A percentile compares a stretch with the other conserved stretches of the same genome.
These are phyloP conservation scores for Holcopasites calliopsidis DNA, from an alignment of 1,140 invertebrate genomes.

Conservation along the genomic window DNA sequence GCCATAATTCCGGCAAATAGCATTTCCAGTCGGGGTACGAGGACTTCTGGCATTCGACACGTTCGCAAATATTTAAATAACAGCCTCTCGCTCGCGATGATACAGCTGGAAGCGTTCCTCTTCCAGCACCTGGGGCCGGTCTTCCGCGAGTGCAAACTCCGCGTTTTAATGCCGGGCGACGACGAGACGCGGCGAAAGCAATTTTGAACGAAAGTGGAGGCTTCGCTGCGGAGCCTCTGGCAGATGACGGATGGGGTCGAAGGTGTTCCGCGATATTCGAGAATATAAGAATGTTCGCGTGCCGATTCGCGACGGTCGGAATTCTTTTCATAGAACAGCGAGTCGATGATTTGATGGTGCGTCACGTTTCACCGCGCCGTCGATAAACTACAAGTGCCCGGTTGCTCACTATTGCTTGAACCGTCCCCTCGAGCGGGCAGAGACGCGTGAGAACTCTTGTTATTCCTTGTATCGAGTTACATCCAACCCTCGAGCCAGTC, in stretches of 20 bases:
- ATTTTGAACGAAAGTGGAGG: conserved; percentile 11
- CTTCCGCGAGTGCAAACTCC: background rate
- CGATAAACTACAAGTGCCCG: background rate
- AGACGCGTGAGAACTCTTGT: conserved; percentile 2
- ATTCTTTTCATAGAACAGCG: too few species aligned
- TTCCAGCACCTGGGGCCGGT: background rate
- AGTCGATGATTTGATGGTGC: conserved; percentile 17
- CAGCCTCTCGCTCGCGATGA: background rate
- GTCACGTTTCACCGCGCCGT: background rate
- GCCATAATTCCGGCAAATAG: conserved; percentile 18
- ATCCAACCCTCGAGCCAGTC: background rate
- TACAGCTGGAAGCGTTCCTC: background rate
- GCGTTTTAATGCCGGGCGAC: conserved; percentile 24
- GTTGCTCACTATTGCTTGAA: background rate
- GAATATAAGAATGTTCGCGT: background rate
- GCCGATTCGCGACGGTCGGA: too few species aligned
- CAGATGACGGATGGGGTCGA: background rate
- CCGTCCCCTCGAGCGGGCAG: background rate
- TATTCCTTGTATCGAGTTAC: conserved; percentile 18
- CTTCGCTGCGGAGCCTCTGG: background rate
- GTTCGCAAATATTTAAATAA: conserved; percentile 38
- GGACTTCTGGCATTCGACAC: conserved; percentile 8
- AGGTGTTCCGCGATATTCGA: background rate
- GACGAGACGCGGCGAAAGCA: conserved; percentile 7
- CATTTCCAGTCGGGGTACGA: background rate